phyloP scores from a whole-genome alignment of 2,113 vertebrate genomes.

The Microtus montanus region DNA sequence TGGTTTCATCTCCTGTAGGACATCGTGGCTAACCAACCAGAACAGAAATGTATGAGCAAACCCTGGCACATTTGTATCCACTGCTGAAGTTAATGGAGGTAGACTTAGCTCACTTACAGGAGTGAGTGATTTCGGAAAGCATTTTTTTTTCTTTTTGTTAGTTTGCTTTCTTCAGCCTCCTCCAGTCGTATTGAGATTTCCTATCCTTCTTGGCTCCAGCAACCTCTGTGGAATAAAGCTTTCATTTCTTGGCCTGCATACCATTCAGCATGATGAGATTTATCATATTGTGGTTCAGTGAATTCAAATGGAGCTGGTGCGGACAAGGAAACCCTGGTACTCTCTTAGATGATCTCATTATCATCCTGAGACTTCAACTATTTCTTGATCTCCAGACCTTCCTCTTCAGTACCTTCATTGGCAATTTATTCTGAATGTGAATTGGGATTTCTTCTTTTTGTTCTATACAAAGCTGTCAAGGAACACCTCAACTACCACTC shows the following conservation, averaged over 20 bases:
- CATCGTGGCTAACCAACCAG: background rate
- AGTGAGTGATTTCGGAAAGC: no score
- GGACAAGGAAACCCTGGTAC: background rate
- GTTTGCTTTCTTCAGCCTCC: background rate
- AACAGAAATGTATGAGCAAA: background rate
- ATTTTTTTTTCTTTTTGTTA: background rate
- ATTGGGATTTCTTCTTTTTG: background rate
- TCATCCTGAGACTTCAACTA: background rate
- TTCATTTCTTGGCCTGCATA: background rate
- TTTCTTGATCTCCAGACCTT: background rate
- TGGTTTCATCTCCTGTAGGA: background rate
- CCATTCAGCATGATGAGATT: accelerated
- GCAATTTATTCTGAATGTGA: background rate
- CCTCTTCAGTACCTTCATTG: background rate
- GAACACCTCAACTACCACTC: background rate
- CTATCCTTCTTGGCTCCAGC: background rate
- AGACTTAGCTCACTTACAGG: background rate
- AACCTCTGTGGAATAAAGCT: background rate
- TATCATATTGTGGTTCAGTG: background rate
- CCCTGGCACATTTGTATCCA: background rate
- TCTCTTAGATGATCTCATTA: background rate
- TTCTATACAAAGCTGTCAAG: background rate
- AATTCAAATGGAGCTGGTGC: background rate
- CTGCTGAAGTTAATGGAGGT: background rate
- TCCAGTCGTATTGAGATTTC: background rate